Evolutionary conservation across 2,888 invertebrate genomes (phyloP), one percentile per base, ranked within the genome.

Genomic region (Furcula furcula): DNA sequence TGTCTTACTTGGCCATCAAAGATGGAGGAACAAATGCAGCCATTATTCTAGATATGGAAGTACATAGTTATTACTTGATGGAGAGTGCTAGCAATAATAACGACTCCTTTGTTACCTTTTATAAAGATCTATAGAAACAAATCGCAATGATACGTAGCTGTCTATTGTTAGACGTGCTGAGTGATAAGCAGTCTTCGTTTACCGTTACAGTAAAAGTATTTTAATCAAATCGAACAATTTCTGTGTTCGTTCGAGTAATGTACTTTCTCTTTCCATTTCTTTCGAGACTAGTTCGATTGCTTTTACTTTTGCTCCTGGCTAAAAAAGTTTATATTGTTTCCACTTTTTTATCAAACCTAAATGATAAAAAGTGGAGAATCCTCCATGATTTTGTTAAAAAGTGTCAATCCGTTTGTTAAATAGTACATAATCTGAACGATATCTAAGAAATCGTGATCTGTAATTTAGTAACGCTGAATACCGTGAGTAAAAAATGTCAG

Each of bases 221-320:
- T 60, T 65, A 67, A 69, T 65, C 61, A 65, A 64, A 65, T 54
- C 41, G 48, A 49, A 48, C 58, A 52, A 56, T 60, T 55, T 55
- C 45, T 48, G 28, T 33, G 42, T 45, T 55, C 55, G 25, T 22
- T 53, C 51, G 37, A 47, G 55, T 56, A 59, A 64, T 59, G 55
- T 58, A 65, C 65, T 67, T 70, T 72, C 65, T 52, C 55, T 46
- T 56, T 63, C 55, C 54, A 46, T 61, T 60, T 50, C 55, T 65
- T 65, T 57, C 36, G 47, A 51, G 44, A 46, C 55, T 64, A 62
- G 58, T 62, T 59, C 57, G 44, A 69, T 64, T 47, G 55, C 60
- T 68, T 65, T 67, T 65, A 67, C 62, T 62, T 69, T 57, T 56
- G 55, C 51, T 57, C 34, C 31, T 16, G 52, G 49, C 54, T 50